Evolutionary conservation across 2,888 invertebrate genomes (phyloP).

Genomic region (Xylophagus ater): DNA sequence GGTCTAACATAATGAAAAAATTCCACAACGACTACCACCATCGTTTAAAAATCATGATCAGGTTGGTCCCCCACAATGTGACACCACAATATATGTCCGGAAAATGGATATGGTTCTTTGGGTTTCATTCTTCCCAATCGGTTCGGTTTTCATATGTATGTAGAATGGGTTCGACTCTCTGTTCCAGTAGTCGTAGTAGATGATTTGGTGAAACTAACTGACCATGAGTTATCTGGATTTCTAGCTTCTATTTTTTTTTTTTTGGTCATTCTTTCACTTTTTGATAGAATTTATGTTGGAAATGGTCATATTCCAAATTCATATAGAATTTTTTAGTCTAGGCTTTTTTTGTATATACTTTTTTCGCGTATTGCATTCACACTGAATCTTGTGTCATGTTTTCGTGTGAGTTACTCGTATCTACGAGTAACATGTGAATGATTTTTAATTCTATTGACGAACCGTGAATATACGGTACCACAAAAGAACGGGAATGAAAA

Average conservation of each 20-base stretch:
- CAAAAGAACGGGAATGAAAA: constrained; percentile 12
- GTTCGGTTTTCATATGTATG: too few relatives aligned
- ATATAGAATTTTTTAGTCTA: constrained; percentile 1
- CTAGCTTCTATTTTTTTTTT: constrained; percentile 6
- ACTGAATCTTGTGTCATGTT: constrained; percentile 1
- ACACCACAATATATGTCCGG: constrained; percentile 14
- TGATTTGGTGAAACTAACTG: constrained; percentile 17
- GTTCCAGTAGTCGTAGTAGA: constrained; percentile 11
- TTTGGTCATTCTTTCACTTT: constrained; percentile 7
- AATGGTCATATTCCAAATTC: too few relatives aligned
- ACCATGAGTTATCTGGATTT: constrained; percentile 17
- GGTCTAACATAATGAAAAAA: constrained; percentile 15
- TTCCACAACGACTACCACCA: too few relatives aligned
- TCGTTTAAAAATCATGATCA: constrained; percentile 18
- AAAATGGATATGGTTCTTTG: constrained; percentile 12
- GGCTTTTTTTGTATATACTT: constrained; percentile 8
- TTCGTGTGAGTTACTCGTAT: constrained; percentile 2
- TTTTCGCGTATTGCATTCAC: too few relatives aligned
- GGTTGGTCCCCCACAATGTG: constrained; percentile 17
- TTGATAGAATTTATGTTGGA: constrained; percentile 9
- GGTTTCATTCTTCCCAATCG: too few relatives aligned
- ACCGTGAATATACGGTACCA: constrained; percentile 9
- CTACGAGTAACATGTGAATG: too few relatives aligned
- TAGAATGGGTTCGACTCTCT: too few relatives aligned
- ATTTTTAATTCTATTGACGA: constrained; percentile 12